Evolutionary conservation across 2,888 invertebrate genomes (phyloP).

Genomic region (Entomobrya proxima): DNA sequence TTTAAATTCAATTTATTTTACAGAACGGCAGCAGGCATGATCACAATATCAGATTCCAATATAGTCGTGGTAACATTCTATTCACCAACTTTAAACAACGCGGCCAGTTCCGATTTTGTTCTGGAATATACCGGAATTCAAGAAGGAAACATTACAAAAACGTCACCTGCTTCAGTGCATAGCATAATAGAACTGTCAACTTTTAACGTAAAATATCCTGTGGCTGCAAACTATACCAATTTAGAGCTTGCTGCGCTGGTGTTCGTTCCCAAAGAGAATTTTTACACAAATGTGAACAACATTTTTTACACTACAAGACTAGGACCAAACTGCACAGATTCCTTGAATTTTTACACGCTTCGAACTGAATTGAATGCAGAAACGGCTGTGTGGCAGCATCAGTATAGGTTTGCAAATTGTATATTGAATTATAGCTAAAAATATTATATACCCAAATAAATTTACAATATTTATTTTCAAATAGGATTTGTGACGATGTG

Average conservation of each 20-base stretch:
- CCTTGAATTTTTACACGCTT: too few species aligned
- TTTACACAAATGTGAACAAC: too few species aligned
- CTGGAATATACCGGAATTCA: background rate
- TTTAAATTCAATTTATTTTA: background rate
- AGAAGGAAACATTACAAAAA: background rate
- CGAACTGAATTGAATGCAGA: too few species aligned
- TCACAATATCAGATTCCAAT: background rate
- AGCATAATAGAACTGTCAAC: background rate
- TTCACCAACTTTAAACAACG: background rate
- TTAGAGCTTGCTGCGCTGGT: background rate
- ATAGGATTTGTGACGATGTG: too few species aligned
- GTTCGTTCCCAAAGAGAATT: too few species aligned
- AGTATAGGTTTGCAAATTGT: too few species aligned
- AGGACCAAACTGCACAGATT: too few species aligned
- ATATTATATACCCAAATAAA: too few species aligned
- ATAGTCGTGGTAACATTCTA: background rate
- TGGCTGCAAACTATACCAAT: background rate
- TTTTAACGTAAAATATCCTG: background rate
- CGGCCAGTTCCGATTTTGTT: background rate
- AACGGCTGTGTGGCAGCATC: too few species aligned
- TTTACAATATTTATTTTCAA: too few species aligned
- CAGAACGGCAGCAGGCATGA: background rate
- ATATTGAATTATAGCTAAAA: too few species aligned
- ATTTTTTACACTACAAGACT: too few species aligned
- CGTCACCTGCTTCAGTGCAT: background rate